These are phyloP conservation scores for Callyntrura guangdongensis DNA, from an alignment of 2,888 invertebrate species.

Conservation along the genomic window DNA sequence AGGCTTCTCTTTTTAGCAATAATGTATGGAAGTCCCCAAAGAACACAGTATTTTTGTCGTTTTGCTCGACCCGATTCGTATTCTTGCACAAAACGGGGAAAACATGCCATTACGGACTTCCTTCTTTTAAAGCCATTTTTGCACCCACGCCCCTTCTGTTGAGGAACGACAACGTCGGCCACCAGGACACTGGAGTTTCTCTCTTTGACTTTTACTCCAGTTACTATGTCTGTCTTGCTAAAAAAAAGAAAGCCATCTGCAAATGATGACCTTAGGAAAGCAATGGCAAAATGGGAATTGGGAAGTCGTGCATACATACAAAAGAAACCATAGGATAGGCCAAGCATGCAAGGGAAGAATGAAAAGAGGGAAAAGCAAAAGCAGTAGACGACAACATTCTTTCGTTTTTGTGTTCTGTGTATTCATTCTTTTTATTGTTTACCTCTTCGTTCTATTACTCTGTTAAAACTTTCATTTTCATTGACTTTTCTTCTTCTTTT, in stretches of 20 bases:
- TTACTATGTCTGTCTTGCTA: neutral
- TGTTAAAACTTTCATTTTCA: constrained; percentile 27
- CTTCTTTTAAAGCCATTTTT: constrained; percentile 2
- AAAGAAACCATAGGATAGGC: neutral
- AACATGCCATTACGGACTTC: neutral
- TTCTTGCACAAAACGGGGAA: neutral
- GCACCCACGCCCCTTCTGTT: neutral
- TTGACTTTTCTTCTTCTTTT: constrained; percentile 6
- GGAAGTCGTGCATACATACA: neutral
- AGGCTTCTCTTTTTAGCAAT: no score
- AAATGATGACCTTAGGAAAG: constrained; percentile 33
- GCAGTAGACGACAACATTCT: neutral
- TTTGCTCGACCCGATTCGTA: neutral
- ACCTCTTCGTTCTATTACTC: neutral
- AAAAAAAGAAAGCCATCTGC: constrained; percentile 22
- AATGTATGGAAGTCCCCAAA: neutral
- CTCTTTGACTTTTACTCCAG: neutral
- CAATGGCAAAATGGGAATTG: neutral
- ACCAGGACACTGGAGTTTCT: neutral
- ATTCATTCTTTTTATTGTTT: neutral
- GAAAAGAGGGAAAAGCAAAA: neutral
- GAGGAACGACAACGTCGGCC: neutral
- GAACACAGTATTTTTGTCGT: neutral
- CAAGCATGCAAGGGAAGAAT: neutral
- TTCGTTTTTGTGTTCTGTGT: constrained; percentile 1